Base-by-base conservation (phyloP, 2,113 vertebrate genomes). In the Aix galericulata region DNA sequence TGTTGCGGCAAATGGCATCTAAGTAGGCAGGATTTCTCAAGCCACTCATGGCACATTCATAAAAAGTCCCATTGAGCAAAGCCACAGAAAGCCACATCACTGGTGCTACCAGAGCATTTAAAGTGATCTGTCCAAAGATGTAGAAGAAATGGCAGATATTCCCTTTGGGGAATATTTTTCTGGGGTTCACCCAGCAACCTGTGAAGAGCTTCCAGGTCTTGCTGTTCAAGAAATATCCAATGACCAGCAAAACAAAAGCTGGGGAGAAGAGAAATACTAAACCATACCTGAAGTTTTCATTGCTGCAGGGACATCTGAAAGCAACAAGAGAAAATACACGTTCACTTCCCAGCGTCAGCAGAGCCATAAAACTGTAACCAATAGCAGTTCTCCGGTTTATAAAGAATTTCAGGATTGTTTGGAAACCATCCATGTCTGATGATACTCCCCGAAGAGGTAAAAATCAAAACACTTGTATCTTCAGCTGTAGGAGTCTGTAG, bases 21-120 rank as follows among this genome's bases (percentile, higher is more conserved):
- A 98, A 94, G 76, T 99, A 97, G 40, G 95, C 8, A 55, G 97
- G 96, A 11, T 98, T 97, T 14, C 98, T 86, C 7, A 99, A 96
- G 14, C 99, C 99, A 2, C 99, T 99, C 96, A 99, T 98, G 8
- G 99, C 99, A 91, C 99, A 99, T 87, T 99, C 98, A 4, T 99
- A 99, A 86, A 99, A 99, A 15, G 98, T 98, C 25, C 98, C 99
- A 1, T 99, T 99, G 88, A 99, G 99, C 96, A 99, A 94, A 80
- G 99, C 99, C 96, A 99, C 99, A 4, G 97, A 98, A 72, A 99
- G 98, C 99, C 99, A 99, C 98, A 99, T 99, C 55, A 98, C 71
- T 1, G 99, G 99, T 5, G 98, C 98, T 76, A 99, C 98, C 48
- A 98, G 93, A 2, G 99, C 98, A 4, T 98, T 98, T 64, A 98